Evolutionary conservation across 2,888 invertebrate species (phyloP).

Genomic region (Fragum fragum): DNA sequence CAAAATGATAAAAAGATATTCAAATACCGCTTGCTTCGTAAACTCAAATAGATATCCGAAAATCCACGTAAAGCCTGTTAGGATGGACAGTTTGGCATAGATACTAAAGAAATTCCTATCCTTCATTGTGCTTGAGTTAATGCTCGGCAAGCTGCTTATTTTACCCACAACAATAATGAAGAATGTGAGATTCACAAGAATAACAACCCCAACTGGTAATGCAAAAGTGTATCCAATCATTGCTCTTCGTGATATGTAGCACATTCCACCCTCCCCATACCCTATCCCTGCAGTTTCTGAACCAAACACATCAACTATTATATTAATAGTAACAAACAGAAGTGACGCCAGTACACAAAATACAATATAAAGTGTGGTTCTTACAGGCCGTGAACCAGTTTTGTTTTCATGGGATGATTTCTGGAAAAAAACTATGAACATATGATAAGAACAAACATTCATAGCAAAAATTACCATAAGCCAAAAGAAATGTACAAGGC

Average conservation of each 20-base stretch:
- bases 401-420: not conserved
- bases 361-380: conserved; percentile 27
- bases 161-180: conserved; percentile 41
- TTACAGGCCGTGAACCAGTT: not conserved
- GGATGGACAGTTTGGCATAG: conserved; percentile 48
- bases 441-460: conserved; percentile 53
- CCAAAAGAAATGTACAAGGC: conserved; percentile 54
- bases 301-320: not conserved
- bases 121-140: conserved; percentile 4
- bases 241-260: conserved; percentile 41
- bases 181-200: conserved; percentile 34
- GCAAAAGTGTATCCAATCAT: conserved; percentile 54
- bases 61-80: conserved; percentile 59
- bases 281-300: conserved; percentile 35
- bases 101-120: conserved; percentile 49
- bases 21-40: conserved; percentile 31
- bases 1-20: conserved; percentile 55
- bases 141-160: conserved; percentile 26
- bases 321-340: conserved; percentile 38
- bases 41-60: conserved; percentile 45
- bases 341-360: conserved; percentile 30
- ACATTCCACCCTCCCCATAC: conserved; percentile 40
- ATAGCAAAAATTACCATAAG: conserved; percentile 38
- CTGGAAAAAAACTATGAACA: conserved; percentile 24
- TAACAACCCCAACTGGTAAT: conserved; percentile 35